Evolutionary conservation across 2,888 invertebrate species (phyloP).

Genomic region (Onchidella celtica): DNA sequence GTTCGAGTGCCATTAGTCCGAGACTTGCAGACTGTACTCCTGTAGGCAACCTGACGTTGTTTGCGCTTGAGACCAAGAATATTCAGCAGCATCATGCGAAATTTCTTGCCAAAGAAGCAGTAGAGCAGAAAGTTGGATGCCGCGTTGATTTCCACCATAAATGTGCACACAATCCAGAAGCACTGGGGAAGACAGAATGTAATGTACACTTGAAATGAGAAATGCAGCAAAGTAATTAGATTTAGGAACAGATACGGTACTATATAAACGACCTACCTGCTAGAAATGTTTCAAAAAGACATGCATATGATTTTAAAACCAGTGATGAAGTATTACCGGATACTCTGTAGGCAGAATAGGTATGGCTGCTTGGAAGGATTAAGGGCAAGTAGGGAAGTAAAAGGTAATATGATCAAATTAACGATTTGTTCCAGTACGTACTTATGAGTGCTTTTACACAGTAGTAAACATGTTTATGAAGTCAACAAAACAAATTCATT

Average conservation of each 20-base stretch:
- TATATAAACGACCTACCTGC: not conserved
- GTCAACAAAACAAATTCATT: no score
- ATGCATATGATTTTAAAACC: not conserved
- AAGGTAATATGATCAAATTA: no score
- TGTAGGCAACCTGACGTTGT: conserved; percentile 51
- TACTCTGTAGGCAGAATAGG: no score
- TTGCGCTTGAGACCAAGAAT: conserved; percentile 54
- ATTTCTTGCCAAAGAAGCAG: conserved; percentile 74
- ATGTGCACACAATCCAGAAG: conserved; percentile 59
- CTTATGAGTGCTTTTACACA: no score
- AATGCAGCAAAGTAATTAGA: no score
- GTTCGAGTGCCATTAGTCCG: conserved; percentile 45
- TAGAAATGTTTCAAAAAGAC: not conserved
- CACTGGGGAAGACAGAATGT: conserved; percentile 17
- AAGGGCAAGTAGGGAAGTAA: no score
- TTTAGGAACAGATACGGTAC: no score
- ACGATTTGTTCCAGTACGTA: no score
- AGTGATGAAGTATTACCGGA: no score
- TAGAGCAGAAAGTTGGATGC: conserved; percentile 72
- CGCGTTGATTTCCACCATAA: conserved; percentile 70
- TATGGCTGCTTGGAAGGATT: no score
- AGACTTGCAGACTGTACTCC: conserved; percentile 54
- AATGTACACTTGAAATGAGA: no score
- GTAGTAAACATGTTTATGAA: no score
- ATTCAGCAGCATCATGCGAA: conserved; percentile 63